Percentiles rank a stretch among this genome's conserved stretches.
Evolutionary conservation across 2,888 invertebrate genomes (phyloP).

Genomic region (Mantis religiosa): DNA sequence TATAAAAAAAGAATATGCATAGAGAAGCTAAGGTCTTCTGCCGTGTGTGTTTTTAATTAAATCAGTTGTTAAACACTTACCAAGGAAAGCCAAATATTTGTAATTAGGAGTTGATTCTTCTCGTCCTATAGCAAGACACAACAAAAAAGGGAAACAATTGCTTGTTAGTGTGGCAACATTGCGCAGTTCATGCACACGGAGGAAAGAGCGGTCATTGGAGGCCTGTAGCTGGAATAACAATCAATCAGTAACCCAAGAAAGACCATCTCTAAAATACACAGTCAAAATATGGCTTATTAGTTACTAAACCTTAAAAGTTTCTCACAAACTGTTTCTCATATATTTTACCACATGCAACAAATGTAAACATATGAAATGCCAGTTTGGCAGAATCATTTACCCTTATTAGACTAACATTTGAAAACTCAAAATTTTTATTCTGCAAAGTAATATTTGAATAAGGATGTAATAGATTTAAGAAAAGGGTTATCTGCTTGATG

Average conservation of each 20-base stretch:
- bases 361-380: too few species aligned
- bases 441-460: too few species aligned
- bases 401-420: background rate
- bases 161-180: slow-evolving; percentile 29
- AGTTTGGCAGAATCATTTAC: too few species aligned
- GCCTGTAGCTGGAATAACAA: background rate
- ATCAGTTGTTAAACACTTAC: slow-evolving; percentile 58
- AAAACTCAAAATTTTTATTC: too few species aligned
- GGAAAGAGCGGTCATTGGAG: background rate
- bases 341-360: background rate
- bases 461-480: background rate
- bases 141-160: slow-evolving; percentile 65
- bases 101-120: slow-evolving; percentile 93
- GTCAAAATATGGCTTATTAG: background rate
- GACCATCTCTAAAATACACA: background rate
- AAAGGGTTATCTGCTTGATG: background rate
- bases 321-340: too few species aligned
- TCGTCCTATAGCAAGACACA: slow-evolving; percentile 76
- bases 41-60: slow-evolving; percentile 33
- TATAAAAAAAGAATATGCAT: background rate
- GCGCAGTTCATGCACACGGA: slow-evolving; percentile 21
- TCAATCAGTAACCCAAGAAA: background rate
- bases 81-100: slow-evolving; percentile 93
- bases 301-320: background rate
- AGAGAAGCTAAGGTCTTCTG: slow-evolving; percentile 25